Evolutionary conservation across 2,797 vertebrate species (phyloP).

Genomic region (Nannoperca australis): DNA sequence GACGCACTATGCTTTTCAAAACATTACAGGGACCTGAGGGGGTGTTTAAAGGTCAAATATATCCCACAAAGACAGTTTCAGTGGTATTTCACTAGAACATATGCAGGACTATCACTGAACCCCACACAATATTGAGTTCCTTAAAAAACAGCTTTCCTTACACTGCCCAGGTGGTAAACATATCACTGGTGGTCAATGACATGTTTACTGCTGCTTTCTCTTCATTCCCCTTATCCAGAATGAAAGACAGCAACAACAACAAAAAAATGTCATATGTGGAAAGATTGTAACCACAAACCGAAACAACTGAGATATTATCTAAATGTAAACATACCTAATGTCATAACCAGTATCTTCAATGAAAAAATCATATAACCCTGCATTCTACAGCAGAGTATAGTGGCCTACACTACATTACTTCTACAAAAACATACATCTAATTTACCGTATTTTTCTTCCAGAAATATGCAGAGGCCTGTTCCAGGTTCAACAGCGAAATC

Average conservation of each 20-base stretch:
- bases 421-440: slow-evolving; percentile 55
- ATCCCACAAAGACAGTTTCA: not conserved
- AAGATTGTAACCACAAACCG: slow-evolving; percentile 17
- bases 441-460: slow-evolving; percentile 60
- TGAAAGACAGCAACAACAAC: slow-evolving; percentile 14
- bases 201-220: slow-evolving; percentile 39
- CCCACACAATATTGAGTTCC: slow-evolving; percentile 9
- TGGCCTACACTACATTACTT: slow-evolving; percentile 29
- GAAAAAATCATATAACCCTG: slow-evolving; percentile 14
- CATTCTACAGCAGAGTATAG: slow-evolving; percentile 1
- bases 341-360: slow-evolving; percentile 39
- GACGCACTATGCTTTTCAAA: not conserved
- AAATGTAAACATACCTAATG: slow-evolving; percentile 56
- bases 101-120: slow-evolving; percentile 5
- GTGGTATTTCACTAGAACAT: slow-evolving; percentile 7
- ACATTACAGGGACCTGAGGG: not conserved
- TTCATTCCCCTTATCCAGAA: slow-evolving; percentile 29
- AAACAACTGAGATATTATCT: slow-evolving; percentile 37
- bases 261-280: slow-evolving; percentile 1
- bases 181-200: slow-evolving; percentile 26
- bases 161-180: slow-evolving; percentile 2
- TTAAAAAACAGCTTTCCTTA: slow-evolving; percentile 11
- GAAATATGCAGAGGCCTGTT: slow-evolving; percentile 53
- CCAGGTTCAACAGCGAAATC: slow-evolving; percentile 66
- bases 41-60: slow-evolving; percentile 14